These are phyloP conservation scores for Smutsia gigantea DNA, from an alignment of 2,797 vertebrate species.

Conservation along the genomic window DNA sequence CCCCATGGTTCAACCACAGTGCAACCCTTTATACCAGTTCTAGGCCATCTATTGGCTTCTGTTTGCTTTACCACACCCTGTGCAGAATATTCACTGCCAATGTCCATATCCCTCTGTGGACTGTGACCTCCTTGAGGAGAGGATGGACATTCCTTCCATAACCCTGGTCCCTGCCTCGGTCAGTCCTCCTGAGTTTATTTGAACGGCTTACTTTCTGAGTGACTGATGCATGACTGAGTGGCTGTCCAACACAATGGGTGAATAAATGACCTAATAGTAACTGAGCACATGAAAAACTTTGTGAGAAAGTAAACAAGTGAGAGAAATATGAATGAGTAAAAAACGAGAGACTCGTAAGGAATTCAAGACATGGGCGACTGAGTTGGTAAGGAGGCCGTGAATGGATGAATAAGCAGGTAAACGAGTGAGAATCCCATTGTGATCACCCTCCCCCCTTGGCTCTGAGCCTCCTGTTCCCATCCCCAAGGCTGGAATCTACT, in stretches of 20 bases:
- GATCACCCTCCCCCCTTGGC: too few relatives aligned
- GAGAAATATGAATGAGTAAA: background rate
- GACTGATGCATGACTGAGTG: background rate
- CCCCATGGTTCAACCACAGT: background rate
- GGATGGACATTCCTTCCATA: background rate
- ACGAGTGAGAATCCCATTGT: background rate
- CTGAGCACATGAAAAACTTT: background rate
- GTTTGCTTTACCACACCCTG: background rate
- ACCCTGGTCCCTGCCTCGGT: background rate
- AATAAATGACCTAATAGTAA: background rate
- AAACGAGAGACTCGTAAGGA: background rate
- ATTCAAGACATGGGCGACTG: background rate
- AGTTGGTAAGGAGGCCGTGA: background rate
- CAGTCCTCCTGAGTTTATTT: background rate
- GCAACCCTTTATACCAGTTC: background rate
- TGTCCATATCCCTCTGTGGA: background rate
- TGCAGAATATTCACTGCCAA: background rate
- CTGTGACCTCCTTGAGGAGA: background rate
- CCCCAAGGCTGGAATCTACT: background rate
- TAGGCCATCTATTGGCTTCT: background rate
- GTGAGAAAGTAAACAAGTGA: background rate
- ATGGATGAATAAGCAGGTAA: background rate
- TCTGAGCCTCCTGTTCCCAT: background rate
- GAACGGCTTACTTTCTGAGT: slow-evolving; percentile 17
- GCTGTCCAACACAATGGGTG: background rate